Base-by-base conservation (phyloP, 2,888 invertebrate genomes). In the Dicyrtoma fusca region DNA sequence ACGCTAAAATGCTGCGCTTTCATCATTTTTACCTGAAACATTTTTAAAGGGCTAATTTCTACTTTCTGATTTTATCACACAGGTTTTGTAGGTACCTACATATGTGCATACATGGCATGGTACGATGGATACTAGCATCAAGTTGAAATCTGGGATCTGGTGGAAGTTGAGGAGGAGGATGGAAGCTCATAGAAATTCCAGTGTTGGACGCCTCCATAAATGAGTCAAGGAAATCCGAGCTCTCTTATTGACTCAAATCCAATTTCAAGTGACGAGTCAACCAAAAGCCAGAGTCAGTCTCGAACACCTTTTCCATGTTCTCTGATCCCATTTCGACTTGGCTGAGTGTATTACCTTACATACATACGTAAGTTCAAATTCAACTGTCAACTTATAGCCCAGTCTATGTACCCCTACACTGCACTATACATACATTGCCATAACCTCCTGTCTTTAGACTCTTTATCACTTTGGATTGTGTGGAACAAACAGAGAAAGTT, bases 171-270 rank as follows among this genome's bases (percentile, higher is more conserved):
- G 34, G 34, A 10, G 1, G 17, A 21, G 17, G n/a, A 6, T 17
- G 49, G 57, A 13, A 25, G 6, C 57, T 57, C 57, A 57, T 57
- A 57, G 25, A 25, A 57, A 57, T 57, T 57, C 57, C 57, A 57
- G 10, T n/a, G 13, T 57, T 17, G 17, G 53, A 26, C 23, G 57
- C 57, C 11, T 47, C 23, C 21, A 25, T 49, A 64, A 64, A 64
- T 64, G 64, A 64, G 63, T 47, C 10, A 13, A 23, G 49, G 64
- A 49, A 63, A 63, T 63, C 44, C 45, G 44, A 45, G 62, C 45
- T 42, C 11, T 17, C 14, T 14, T 64, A 47, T 64, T 64, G 64
- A 64, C 47, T 64, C 64, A 64, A 64, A 64, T 64, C 64, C 64
- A 64, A 64, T 64, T 64, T 64, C 64, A 47, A 64, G 19, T 49